Base-by-base conservation (phyloP, 2,888 invertebrate species). In the Hoplodrina ambigua region DNA sequence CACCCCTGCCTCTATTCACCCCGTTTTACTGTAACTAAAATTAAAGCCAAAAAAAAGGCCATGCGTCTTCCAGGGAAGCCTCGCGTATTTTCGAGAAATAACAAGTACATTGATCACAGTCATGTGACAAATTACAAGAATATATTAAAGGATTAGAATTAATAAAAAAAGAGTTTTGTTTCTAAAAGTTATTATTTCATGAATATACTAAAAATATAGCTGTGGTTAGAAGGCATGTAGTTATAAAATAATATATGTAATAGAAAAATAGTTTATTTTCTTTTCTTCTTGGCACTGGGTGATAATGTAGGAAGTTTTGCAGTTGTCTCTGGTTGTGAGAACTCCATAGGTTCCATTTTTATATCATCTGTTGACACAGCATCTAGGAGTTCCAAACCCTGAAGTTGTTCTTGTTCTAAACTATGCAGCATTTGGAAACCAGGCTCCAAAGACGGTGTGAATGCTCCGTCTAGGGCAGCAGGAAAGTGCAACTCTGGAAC, bases 401-500 rank as follows among this genome's bases (percentile, higher is more conserved):
- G 94, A 1, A 95, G 76, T 76, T 96, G 96, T 65, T 97, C 97
- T 83, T 97, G 97, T 85, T 97, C 97, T 64, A 97, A 90, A 75
- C 96, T 97, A 64, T 97, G 97, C 70, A 97, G 91, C 97, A 97
- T 97, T 90, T 97, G 97, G 85, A 97, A 97, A 0, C 97, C 97
- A 46, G 97, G 96, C 84, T 97, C 97, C 46, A 97, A 90, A 13
- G 97, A 97, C 0, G 97, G 96, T 61, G 96, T 96, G 67, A 96
- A 96, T 0, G 96, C 91, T 13, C 94, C 95, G 84, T 95, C 96
- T 49, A 96, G 83, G 2, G 94, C 96, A 20, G 96, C 95, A 0
- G 96, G 96, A 68, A 96, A 96, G 84, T 96, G 96, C 62, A 96
- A 85, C 77, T 96, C 96, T 0, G 96, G 96, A 0, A 96, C 96